Conservation (phyloP, 1,140 invertebrate species). For the Apis mellifera region DNA sequence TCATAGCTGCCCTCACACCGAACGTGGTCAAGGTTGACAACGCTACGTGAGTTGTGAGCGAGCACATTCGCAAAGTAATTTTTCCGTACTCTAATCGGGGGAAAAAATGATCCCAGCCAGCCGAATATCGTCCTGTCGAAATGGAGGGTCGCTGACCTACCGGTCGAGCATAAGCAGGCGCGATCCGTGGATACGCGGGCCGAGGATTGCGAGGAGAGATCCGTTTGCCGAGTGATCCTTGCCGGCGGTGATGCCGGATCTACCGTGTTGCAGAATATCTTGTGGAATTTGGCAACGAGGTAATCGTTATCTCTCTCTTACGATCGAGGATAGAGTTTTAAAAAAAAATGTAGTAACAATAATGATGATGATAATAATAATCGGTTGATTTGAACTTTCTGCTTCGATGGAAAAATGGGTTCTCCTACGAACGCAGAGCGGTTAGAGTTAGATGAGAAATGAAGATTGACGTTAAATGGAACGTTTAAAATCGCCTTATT, state of each 20-base stretch:
- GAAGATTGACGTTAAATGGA: no score
- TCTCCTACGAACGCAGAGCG: no score
- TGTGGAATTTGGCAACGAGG: slow-evolving; percentile 73
- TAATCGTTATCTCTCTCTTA: slow-evolving; percentile 43
- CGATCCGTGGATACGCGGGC: neutral
- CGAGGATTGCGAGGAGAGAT: slow-evolving; percentile 70
- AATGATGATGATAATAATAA: no score
- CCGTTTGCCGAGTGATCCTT: slow-evolving; percentile 72
- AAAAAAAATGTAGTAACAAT: no score
- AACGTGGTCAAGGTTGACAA: slow-evolving; percentile 71
- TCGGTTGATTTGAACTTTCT: no score
- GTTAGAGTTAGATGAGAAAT: neutral
- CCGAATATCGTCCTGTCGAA: slow-evolving; percentile 74
- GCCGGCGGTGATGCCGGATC: slow-evolving; percentile 63
- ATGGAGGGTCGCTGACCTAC: slow-evolving; percentile 69
- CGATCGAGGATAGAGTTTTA: neutral
- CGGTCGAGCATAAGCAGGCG: slow-evolving; percentile 70
- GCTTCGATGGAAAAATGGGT: no score
- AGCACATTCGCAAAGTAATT: no score
- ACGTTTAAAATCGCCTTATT: neutral
- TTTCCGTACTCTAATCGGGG: no score
- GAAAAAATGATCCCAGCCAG: slow-evolving; percentile 52
- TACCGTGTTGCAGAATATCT: slow-evolving; percentile 68
- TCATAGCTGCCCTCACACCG: slow-evolving; percentile 76
- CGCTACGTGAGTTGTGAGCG: slow-evolving; percentile 75